Conservation (phyloP, 2,113 vertebrate genomes). For the Irena cyanogastra region DNA sequence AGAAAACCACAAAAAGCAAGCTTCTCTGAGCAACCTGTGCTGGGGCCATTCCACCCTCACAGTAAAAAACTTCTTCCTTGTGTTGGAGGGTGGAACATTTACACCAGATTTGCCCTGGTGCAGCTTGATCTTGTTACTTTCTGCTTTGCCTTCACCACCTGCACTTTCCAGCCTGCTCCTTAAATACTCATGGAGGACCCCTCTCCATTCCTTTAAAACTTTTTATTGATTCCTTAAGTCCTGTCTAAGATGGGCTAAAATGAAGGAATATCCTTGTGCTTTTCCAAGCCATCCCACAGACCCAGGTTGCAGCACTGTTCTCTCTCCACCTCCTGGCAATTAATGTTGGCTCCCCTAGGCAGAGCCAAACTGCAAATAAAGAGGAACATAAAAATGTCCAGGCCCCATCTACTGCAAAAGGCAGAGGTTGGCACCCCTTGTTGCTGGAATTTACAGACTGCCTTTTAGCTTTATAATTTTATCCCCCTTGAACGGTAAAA, state of each 20-base stretch:
- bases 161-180: not conserved
- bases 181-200: not conserved
- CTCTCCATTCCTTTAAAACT: not conserved
- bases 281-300: not conserved
- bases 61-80: not conserved
- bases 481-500: not conserved
- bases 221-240: not conserved
- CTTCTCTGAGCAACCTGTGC: not conserved
- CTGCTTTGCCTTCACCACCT: not conserved
- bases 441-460: slow-evolving; percentile 4
- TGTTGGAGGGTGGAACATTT: not conserved
- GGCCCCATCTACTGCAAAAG: not conserved
- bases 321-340: not conserved
- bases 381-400: not conserved
- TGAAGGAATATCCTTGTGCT: not conserved
- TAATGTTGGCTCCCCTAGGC: not conserved
- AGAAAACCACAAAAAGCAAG: not conserved
- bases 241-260: not conserved
- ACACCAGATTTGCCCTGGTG: not conserved
- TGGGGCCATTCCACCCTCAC: not conserved
- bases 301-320: not conserved
- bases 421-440: not conserved
- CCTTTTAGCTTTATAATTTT: slow-evolving; percentile 13
- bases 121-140: not conserved
- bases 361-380: not conserved